These are phyloP conservation scores for Abramis brama DNA, from an alignment of 2,113 vertebrate species.

Conservation along the genomic window DNA sequence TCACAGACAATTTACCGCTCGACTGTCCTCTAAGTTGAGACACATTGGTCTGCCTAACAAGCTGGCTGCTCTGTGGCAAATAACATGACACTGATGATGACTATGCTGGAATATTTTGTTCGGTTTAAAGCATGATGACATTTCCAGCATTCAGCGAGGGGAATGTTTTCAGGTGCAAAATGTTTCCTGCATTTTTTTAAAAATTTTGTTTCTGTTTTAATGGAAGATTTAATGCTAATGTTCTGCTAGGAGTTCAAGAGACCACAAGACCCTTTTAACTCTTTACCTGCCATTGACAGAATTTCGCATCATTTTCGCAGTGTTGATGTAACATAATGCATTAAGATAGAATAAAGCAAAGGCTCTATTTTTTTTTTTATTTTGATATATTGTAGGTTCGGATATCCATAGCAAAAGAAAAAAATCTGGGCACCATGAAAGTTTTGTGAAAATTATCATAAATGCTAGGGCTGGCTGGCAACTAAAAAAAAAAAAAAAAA, in stretches of 20 bases:
- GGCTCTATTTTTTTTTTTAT: too few species aligned
- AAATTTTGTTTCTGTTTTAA: not conserved
- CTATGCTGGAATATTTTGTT: constrained; percentile 37
- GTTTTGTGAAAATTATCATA: too few species aligned
- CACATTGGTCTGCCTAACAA: constrained; percentile 59
- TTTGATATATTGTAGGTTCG: too few species aligned
- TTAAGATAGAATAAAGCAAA: too few species aligned
- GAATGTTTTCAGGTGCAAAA: constrained; percentile 8
- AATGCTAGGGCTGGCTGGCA: too few species aligned
- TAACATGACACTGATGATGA: constrained; percentile 47
- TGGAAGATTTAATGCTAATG: not conserved
- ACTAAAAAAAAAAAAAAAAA: too few species aligned
- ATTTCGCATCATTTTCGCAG: too few species aligned
- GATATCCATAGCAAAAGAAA: too few species aligned
- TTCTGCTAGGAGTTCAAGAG: not conserved
- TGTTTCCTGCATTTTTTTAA: not conserved
- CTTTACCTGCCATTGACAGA: too few species aligned
- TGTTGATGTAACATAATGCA: too few species aligned
- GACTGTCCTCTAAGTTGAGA: constrained; percentile 59
- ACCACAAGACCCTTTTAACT: not conserved
- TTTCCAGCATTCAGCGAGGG: not conserved
- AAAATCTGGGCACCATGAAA: too few species aligned
- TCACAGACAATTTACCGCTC: constrained; percentile 65
- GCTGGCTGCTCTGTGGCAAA: constrained; percentile 43
- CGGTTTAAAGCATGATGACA: constrained; percentile 24